Conservation (phyloP, 2,888 invertebrate species). For the Boloria selene region DNA sequence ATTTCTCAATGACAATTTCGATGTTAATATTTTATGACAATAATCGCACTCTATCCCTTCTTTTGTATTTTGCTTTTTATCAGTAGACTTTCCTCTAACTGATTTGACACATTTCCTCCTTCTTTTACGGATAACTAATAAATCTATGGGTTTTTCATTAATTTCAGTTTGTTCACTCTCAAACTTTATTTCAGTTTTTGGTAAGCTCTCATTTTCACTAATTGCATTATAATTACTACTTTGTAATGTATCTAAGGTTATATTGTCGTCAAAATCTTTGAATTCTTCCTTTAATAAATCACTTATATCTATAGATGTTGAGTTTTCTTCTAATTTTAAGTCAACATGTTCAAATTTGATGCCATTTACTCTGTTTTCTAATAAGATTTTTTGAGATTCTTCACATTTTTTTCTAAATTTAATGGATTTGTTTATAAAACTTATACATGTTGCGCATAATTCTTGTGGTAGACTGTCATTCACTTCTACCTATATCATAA, state of each 20-base stretch:
- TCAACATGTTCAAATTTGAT: conserved; percentile 49
- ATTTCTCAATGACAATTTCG: conserved; percentile 65
- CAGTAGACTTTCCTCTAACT: conserved; percentile 42
- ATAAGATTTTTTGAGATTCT: conserved; percentile 43
- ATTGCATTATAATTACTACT: conserved; percentile 20
- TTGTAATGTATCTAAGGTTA: conserved; percentile 47
- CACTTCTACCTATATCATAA: conserved; percentile 46
- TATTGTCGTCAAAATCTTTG: conserved; percentile 53
- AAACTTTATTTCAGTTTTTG: conserved; percentile 36
- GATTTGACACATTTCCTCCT: conserved; percentile 44
- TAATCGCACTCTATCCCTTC: conserved; percentile 70
- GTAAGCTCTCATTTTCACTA: conserved; percentile 35
- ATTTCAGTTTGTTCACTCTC: conserved; percentile 25
- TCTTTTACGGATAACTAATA: conserved; percentile 44
- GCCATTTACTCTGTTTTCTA: conserved; percentile 39
- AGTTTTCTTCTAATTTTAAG: conserved; percentile 38
- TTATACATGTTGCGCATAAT: conserved; percentile 49
- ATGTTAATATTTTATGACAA: conserved; percentile 70
- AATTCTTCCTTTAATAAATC: conserved; percentile 49
- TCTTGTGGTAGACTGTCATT: conserved; percentile 50
- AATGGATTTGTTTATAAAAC: conserved; percentile 47
- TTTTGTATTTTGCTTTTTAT: conserved; percentile 45
- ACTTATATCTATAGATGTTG: conserved; percentile 51
- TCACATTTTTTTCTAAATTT: conserved; percentile 51
- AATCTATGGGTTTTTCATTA: conserved; percentile 32